Base-by-base conservation (phyloP, 2,888 invertebrate species). In the Euphydryas editha region DNA sequence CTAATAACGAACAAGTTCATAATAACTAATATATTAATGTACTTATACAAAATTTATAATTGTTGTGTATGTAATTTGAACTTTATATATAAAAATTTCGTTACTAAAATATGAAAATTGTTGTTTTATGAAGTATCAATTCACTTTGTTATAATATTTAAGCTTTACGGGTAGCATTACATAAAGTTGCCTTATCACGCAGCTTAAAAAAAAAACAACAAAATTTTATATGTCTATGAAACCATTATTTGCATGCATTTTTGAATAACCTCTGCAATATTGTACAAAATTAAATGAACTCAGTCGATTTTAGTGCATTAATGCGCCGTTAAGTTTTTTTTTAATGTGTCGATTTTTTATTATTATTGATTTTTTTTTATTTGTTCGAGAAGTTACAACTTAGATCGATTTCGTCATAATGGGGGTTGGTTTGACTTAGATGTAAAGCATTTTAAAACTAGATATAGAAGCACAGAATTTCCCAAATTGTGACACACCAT, bases 161-260 rank as follows among this genome's bases (percentile, higher is more conserved):
- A n/a, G n/a, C n/a, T n/a, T n/a, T n/a, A n/a, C n/a, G n/a, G n/a
- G n/a, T n/a, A n/a, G n/a, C n/a, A n/a, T n/a, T n/a, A n/a, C n/a
- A n/a, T n/a, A n/a, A n/a, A n/a, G n/a, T n/a, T n/a, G n/a, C n/a
- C n/a, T n/a, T n/a, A n/a, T n/a, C n/a, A n/a, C n/a, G n/a, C n/a
- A n/a, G n/a, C n/a, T n/a, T n/a, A n/a, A n/a, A n/a, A n/a, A n/a
- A n/a, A n/a, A n/a, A n/a, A n/a, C n/a, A n/a, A 30, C 30, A 24
- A 1, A 2, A 4, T 30, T 20, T 56, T 39, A 30, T 44, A 20
- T 13, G 42, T 57, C 60, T 77, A 80, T 72, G 49, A 36, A 49
- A 51, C 39, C 47, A 37, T 10, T 21, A 13, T 39, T 39, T 51
- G 51, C 60, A 63, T 55, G 66, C 66, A 62, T 69, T 66, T 62